phyloP scores from a whole-genome alignment of 2,888 invertebrate genomes.

The Phasia obesa region DNA sequence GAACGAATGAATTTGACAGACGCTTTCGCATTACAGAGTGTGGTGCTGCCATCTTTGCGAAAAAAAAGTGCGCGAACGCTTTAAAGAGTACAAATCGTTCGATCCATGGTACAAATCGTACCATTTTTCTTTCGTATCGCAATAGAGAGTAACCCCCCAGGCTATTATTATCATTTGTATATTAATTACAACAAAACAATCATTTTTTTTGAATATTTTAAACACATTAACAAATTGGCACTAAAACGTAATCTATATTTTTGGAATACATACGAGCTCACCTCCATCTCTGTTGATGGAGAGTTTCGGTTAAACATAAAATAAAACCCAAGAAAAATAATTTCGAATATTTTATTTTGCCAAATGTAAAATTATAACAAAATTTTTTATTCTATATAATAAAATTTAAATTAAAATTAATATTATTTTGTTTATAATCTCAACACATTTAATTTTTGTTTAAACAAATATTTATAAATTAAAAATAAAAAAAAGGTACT shows the following conservation, averaged over 20 bases:
- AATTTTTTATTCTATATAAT: not conserved
- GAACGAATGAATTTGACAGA: no score
- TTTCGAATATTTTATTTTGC: slow-evolving; percentile 44
- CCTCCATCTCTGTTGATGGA: not conserved
- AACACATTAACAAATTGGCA: slow-evolving; percentile 53
- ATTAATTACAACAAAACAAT: not conserved
- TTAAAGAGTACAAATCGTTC: no score
- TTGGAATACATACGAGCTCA: not conserved
- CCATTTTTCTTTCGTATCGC: no score
- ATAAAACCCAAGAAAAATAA: slow-evolving; percentile 51
- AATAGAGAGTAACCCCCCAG: no score
- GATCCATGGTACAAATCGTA: no score
- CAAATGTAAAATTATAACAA: slow-evolving; percentile 46
- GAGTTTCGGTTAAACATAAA: slow-evolving; percentile 11
- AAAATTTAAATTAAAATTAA: not conserved
- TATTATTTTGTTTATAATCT: not conserved
- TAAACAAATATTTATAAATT: slow-evolving; percentile 34
- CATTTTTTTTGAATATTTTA: not conserved
- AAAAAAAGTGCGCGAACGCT: no score
- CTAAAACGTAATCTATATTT: slow-evolving; percentile 64
- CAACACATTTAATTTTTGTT: slow-evolving; percentile 37
- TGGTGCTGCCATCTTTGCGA: no score
- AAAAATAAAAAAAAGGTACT: slow-evolving; percentile 56
- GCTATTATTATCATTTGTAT: not conserved
- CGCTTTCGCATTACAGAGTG: no score